A percentile compares a stretch with the other conserved stretches of the same genome.
These are phyloP conservation scores for Lepidochrysops patricia DNA, from an alignment of 2,888 invertebrate genomes.

Conservation along the genomic window DNA sequence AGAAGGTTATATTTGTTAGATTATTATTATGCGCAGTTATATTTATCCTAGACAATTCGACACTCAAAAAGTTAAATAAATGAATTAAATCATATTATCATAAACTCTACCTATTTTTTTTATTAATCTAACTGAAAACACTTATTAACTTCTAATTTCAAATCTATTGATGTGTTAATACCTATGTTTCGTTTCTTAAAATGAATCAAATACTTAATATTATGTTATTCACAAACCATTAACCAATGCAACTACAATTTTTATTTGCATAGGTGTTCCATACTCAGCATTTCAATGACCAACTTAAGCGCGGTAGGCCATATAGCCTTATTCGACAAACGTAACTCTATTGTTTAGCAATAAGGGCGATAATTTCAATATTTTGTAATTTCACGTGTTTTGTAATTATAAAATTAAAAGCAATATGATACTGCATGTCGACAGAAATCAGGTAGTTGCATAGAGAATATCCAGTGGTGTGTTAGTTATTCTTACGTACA, in stretches of 20 bases:
- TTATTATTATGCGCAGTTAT: too few relatives aligned
- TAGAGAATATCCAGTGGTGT: constrained; percentile 12
- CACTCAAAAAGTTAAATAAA: neutral
- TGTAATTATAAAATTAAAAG: constrained; percentile 3
- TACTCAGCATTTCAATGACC: constrained; percentile 1
- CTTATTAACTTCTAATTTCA: too few relatives aligned
- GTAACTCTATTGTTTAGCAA: constrained; percentile 9
- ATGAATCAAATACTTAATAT: neutral
- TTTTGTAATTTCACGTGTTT: neutral
- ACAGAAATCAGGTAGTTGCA: constrained; percentile 18
- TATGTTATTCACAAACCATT: neutral
- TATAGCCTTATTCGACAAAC: neutral
- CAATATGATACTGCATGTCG: constrained; percentile 17
- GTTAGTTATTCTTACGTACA: neutral
- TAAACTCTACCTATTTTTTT: too few relatives aligned
- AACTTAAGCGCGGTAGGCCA: neutral
- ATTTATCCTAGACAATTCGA: neutral
- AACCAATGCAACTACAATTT: neutral
- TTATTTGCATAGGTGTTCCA: constrained; percentile 3
- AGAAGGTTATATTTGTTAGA: too few relatives aligned
- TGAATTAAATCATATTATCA: too few relatives aligned
- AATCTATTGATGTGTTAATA: neutral
- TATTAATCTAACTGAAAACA: too few relatives aligned
- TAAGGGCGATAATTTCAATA: neutral
- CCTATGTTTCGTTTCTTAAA: neutral